Evolutionary conservation across 2,888 invertebrate species (phyloP).

Genomic region (Anaspis maculata): DNA sequence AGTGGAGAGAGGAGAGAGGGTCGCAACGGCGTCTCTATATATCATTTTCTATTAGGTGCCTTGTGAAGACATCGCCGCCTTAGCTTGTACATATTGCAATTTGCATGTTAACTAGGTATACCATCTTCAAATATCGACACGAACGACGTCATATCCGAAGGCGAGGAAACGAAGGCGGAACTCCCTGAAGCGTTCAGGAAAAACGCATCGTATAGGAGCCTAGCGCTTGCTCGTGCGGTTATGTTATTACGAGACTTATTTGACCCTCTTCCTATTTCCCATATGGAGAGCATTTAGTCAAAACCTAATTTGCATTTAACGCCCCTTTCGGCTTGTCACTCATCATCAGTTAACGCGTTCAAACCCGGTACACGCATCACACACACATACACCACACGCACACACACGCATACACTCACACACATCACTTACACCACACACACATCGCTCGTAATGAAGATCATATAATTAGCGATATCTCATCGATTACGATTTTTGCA

Average conservation of each 20-base stretch:
- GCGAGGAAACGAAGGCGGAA: no score
- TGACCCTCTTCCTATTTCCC: no score
- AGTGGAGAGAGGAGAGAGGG: constrained; percentile 17
- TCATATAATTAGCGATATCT: constrained; percentile 39
- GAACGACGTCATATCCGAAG: constrained; percentile 20
- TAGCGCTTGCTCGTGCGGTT: no score
- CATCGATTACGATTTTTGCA: no score
- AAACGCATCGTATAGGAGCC: no score
- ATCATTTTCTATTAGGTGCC: constrained; percentile 28
- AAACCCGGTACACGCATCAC: constrained; percentile 25
- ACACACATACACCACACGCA: constrained; percentile 16
- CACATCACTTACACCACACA: no score
- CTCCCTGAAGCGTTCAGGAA: no score
- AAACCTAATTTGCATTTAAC: constrained; percentile 34
- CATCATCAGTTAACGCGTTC: constrained; percentile 29
- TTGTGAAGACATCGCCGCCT: constrained; percentile 29
- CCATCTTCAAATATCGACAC: constrained; percentile 42
- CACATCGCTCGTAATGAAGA: constrained; percentile 34
- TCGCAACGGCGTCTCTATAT: constrained; percentile 22
- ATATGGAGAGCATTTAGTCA: constrained; percentile 28
- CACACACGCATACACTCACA: constrained; percentile 13
- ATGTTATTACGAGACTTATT: no score
- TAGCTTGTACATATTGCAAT: constrained; percentile 38
- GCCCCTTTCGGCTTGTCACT: constrained; percentile 29
- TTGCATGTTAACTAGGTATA: constrained; percentile 43